Evolutionary conservation across 2,797 vertebrate genomes (phyloP).

Genomic region (Lutjanus campechanus): DNA sequence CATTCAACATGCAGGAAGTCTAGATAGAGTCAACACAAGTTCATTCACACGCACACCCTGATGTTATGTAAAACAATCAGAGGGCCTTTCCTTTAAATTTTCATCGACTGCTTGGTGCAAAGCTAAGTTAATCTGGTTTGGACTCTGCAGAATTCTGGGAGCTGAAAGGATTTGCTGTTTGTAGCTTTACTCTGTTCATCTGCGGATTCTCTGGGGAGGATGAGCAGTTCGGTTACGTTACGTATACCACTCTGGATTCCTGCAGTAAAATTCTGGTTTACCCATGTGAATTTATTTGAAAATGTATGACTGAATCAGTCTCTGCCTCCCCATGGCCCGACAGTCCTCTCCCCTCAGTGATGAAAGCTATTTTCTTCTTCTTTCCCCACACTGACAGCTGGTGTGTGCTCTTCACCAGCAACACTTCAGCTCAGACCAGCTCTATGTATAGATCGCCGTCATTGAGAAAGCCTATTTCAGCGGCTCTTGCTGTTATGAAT

Average conservation of each 20-base stretch:
- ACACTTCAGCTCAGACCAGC: constrained; percentile 77
- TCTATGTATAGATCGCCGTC: constrained; percentile 80
- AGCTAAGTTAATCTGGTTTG: constrained; percentile 70
- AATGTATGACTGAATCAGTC: constrained; percentile 71
- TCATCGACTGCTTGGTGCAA: constrained; percentile 55
- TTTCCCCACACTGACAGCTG: constrained; percentile 78
- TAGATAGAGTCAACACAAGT: constrained; percentile 38
- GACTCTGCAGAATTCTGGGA: constrained; percentile 64
- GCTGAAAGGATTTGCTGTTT: constrained; percentile 68
- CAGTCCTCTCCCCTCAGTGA: constrained; percentile 70
- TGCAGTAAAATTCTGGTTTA: constrained; percentile 65
- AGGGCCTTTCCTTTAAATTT: constrained; percentile 51
- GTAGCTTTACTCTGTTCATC: constrained; percentile 54
- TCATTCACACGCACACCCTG: constrained; percentile 26
- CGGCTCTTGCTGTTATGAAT: constrained; percentile 73
- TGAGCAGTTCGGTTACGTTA: constrained; percentile 55
- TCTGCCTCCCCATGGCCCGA: constrained; percentile 64
- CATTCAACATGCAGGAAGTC: constrained; percentile 41
- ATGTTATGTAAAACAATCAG: constrained; percentile 68
- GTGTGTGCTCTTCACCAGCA: constrained; percentile 77
- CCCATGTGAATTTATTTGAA: constrained; percentile 73
- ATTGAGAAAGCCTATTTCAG: constrained; percentile 67
- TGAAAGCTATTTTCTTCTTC: constrained; percentile 80
- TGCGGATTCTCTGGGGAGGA: constrained; percentile 47
- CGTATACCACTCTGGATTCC: constrained; percentile 50